Conservation (phyloP, 1,140 invertebrate species). For the Olivierus martensii region DNA sequence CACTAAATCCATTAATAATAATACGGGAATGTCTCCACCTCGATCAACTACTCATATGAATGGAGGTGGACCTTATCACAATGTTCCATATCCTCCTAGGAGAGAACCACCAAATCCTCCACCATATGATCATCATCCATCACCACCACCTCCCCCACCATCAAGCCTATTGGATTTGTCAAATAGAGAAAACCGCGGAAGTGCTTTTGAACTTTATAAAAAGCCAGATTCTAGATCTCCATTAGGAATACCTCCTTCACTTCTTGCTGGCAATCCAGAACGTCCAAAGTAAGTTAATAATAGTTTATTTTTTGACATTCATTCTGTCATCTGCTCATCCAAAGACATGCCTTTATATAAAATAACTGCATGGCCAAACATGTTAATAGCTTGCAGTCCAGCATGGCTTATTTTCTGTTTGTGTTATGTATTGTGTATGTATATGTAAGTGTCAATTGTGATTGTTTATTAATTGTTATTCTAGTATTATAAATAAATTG, state of each 20-base stretch:
- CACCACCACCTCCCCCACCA: slow-evolving; percentile 19
- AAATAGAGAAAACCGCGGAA: slow-evolving; percentile 69
- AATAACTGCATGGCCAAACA: too few species aligned
- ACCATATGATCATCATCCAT: slow-evolving; percentile 13
- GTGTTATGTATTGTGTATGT: too few species aligned
- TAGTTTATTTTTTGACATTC: too few species aligned
- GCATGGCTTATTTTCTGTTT: too few species aligned
- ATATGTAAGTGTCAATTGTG: too few species aligned
- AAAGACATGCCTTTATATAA: too few species aligned
- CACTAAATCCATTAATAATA: not conserved
- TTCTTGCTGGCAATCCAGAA: not conserved
- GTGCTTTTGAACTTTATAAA: slow-evolving; percentile 85
- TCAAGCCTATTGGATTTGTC: slow-evolving; percentile 51
- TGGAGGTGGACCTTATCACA: slow-evolving; percentile 19
- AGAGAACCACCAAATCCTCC: slow-evolving; percentile 4
- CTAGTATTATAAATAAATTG: too few species aligned
- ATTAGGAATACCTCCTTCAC: not conserved
- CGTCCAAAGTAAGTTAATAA: too few species aligned
- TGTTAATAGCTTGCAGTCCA: too few species aligned
- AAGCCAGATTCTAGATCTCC: slow-evolving; percentile 46
- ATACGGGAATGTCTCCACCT: not conserved
- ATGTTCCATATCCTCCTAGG: slow-evolving; percentile 17
- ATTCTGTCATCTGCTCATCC: too few species aligned
- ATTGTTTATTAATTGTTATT: too few species aligned
- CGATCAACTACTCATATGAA: slow-evolving; percentile 6